Evolutionary conservation across 2,113 vertebrate species (phyloP).

Genomic region (Catharus minimus): DNA sequence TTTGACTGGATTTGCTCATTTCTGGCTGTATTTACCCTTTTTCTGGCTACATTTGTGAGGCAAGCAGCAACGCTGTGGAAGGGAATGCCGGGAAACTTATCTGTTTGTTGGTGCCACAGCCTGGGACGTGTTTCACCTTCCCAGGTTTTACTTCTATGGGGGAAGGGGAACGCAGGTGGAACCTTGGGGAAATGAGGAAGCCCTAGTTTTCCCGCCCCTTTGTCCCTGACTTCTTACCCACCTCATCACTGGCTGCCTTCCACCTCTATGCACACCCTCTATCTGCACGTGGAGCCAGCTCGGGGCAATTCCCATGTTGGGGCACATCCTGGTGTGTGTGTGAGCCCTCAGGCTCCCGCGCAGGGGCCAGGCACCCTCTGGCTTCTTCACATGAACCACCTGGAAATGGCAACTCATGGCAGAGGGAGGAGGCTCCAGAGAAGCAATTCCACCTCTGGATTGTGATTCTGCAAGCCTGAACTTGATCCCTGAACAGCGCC

Average conservation of each 20-base stretch:
- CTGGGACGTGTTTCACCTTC: neutral
- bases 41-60: neutral
- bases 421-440: neutral
- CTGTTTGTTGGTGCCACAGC: neutral
- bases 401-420: neutral
- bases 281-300: neutral
- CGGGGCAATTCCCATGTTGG: accelerated
- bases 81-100: neutral
- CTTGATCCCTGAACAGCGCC: neutral
- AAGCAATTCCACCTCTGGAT: neutral
- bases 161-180: neutral
- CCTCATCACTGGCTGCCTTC: neutral
- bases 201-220: neutral
- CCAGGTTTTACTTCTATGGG: neutral
- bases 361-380: neutral
- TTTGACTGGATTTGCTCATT: neutral
- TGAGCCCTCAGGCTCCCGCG: neutral
- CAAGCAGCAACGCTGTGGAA: neutral
- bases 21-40: neutral
- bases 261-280: neutral
- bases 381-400: neutral
- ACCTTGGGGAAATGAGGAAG: neutral
- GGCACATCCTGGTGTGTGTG: neutral
- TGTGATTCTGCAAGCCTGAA: neutral
- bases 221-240: neutral